These are phyloP conservation scores for Zaprionus bogoriensis DNA, from an alignment of 2,888 invertebrate species.

Conservation along the genomic window DNA sequence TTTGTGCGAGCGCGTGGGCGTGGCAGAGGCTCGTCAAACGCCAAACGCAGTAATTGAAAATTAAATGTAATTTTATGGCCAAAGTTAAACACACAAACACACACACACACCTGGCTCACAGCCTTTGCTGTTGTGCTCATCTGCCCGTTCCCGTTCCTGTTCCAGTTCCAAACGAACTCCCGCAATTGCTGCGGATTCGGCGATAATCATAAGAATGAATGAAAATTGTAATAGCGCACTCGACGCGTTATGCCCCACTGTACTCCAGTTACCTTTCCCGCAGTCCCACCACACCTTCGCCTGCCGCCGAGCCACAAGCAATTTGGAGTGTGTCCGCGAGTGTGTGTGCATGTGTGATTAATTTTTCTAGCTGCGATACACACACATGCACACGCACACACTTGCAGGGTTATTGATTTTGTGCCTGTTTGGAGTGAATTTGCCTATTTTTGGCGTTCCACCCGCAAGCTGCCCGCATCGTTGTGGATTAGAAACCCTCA, in stretches of 20 bases:
- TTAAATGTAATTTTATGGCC: conserved; percentile 73
- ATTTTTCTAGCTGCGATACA: conserved; percentile 21
- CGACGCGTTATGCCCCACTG: conserved; percentile 21
- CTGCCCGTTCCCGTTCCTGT: conserved; percentile 3
- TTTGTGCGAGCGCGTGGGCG: conserved; percentile 11
- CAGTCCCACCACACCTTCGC: not conserved
- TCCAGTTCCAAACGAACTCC: conserved; percentile 33
- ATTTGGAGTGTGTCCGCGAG: not conserved
- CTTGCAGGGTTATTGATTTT: conserved; percentile 61
- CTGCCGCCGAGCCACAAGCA: not conserved
- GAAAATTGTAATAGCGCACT: conserved; percentile 66
- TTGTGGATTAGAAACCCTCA: conserved; percentile 19
- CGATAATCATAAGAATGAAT: conserved; percentile 74
- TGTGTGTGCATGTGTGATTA: conserved; percentile 19
- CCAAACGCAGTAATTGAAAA: conserved; percentile 69
- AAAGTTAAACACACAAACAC: conserved; percentile 60
- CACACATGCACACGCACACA: conserved; percentile 15
- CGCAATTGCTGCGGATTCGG: conserved; percentile 67
- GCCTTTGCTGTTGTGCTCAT: conserved; percentile 6
- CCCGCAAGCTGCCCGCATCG: conserved; percentile 33
- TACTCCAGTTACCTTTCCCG: not conserved
- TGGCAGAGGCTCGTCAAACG: conserved; percentile 36
- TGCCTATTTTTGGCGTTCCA: conserved; percentile 37
- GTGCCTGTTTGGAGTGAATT: conserved; percentile 1
- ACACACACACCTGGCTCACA: conserved; percentile 1